phyloP scores from a whole-genome alignment of 2,113 vertebrate species.

The Malurus elegans region DNA sequence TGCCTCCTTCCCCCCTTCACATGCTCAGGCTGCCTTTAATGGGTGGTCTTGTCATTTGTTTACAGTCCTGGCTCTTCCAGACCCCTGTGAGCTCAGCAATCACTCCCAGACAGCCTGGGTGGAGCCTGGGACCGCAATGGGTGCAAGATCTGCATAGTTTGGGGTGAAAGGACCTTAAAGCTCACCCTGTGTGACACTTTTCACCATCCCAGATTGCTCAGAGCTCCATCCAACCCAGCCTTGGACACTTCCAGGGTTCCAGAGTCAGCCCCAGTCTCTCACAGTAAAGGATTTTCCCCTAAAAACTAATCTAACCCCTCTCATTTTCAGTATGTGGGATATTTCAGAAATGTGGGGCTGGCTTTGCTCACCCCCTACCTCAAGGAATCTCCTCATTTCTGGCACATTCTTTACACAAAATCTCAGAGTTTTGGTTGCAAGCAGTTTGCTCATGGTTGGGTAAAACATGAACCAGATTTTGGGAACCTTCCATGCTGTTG shows the following conservation, averaged over 20 bases:
- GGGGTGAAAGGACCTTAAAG: not conserved
- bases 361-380: not conserved
- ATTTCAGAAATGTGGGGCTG: not conserved
- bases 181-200: not conserved
- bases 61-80: not conserved
- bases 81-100: not conserved
- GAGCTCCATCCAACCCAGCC: not conserved
- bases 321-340: not conserved
- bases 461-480: fast-evolving
- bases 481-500: not conserved
- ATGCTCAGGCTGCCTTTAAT: not conserved
- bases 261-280: not conserved
- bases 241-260: not conserved
- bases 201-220: not conserved
- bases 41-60: conserved; percentile 51
- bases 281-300: not conserved
- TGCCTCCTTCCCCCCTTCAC: not conserved
- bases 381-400: not conserved
- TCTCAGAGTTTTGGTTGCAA: not conserved
- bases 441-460: not conserved
- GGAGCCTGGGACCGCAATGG: not conserved
- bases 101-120: not conserved
- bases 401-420: not conserved
- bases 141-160: not conserved
- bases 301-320: not conserved